Base-by-base conservation (phyloP, 2,888 invertebrate genomes). In the Nymphalis urticae region DNA sequence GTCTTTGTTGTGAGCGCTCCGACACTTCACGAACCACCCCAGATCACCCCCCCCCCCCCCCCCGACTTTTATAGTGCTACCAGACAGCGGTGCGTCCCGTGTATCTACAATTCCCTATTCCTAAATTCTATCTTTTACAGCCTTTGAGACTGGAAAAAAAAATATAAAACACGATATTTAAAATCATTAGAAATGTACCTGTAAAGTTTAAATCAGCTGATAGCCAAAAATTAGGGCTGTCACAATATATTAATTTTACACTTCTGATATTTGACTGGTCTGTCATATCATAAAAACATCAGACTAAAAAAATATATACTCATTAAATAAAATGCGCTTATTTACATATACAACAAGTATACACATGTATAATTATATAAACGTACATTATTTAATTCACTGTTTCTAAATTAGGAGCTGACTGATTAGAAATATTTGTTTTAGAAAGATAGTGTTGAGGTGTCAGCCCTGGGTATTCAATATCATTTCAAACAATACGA, bases 1-100 rank as follows among this genome's bases (percentile, higher is more conserved):
- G 48, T 61, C n/a, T 50, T 27, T 27, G 10, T 50, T 32, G 32
- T 24, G 5, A 13, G 48, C 48, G 48, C 19, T 32, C 50, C 59
- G 19, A n/a, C 36, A 36, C 36, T n/a, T 19, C 62, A 48, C 48
- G 48, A 27, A 32, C 60, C 47, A 53, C 48, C 48, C 48, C 27
- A 47, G 36, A 19, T 56, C 24, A 13, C 60, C 47, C 56, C n/a
- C 56, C 60, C 53, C 24, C 7, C 60, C 47, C 56, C n/a, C 56
- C 60, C 53, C 48, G 53, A 36, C 19, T 66, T 66, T 56, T 66
- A 66, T 56, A 62, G 61, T 53, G 10, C n/a, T 53, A 62, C 42
- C 50, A 67, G 66, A 67, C 66, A 67, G 62, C 48, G 48, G n/a
- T 48, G 54, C 56, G 62, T 42, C 62, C 48, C 8, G 13, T 65